Evolutionary conservation across 2,888 invertebrate genomes (phyloP).

Genomic region (Agonopterix alstromeriana): DNA sequence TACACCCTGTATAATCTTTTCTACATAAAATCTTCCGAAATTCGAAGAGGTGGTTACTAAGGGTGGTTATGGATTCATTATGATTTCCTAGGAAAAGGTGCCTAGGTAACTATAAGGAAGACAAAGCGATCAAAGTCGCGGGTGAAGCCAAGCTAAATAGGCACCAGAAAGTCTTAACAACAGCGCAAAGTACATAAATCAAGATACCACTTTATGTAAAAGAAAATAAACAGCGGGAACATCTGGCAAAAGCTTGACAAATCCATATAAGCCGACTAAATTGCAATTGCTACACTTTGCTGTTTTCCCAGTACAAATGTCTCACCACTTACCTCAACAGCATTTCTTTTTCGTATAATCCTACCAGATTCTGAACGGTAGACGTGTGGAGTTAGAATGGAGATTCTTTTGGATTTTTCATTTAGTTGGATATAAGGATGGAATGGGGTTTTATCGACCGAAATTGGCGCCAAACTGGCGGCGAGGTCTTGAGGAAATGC

Average conservation of each 20-base stretch:
- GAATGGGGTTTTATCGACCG: conserved; percentile 41
- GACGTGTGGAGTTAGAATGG: conserved; percentile 2
- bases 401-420: conserved; percentile 3
- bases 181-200: too few relatives aligned
- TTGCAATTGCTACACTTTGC: neutral
- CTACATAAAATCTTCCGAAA: too few relatives aligned
- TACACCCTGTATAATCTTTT: too few relatives aligned
- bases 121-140: too few relatives aligned
- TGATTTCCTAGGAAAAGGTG: too few relatives aligned
- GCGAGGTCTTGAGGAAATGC: conserved; percentile 20
- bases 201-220: conserved; percentile 8
- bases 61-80: too few relatives aligned
- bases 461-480: conserved; percentile 37
- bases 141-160: too few relatives aligned
- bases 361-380: conserved; percentile 11
- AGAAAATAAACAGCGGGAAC: conserved; percentile 6
- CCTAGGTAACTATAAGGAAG: too few relatives aligned
- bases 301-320: neutral
- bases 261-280: conserved; percentile 7
- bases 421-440: conserved; percentile 18
- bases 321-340: neutral
- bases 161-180: too few relatives aligned
- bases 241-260: conserved; percentile 9
- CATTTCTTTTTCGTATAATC: conserved; percentile 5
- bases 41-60: too few relatives aligned